Evolutionary conservation across 2,888 invertebrate species (phyloP).

Genomic region (Melanchra persicariae): DNA sequence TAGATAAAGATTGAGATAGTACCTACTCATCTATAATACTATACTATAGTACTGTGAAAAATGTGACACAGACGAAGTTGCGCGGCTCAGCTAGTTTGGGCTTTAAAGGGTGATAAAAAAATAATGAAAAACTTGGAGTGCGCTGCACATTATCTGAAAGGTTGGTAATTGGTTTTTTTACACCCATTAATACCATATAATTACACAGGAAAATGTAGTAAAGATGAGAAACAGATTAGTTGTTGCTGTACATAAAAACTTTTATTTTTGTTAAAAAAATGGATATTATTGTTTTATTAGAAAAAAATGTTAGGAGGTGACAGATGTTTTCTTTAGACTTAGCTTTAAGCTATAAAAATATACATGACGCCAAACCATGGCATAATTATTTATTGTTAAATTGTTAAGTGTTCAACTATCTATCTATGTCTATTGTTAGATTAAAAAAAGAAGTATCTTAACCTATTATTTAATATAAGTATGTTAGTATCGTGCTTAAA

Average conservation of each 20-base stretch:
- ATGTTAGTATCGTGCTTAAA: slow-evolving; percentile 10
- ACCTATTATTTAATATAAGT: background rate
- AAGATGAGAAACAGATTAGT: slow-evolving; percentile 3
- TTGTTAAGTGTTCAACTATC: slow-evolving; percentile 27
- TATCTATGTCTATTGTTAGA: background rate
- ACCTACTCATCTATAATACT: too few relatives aligned
- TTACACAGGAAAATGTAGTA: background rate
- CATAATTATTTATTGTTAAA: slow-evolving; percentile 35
- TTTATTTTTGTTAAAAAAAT: slow-evolving; percentile 30
- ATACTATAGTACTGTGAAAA: too few relatives aligned
- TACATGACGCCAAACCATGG: slow-evolving; percentile 26
- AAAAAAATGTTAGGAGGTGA: slow-evolving; percentile 15
- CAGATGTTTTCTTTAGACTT: slow-evolving; percentile 30
- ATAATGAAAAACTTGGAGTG: too few relatives aligned
- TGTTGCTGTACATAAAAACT: slow-evolving; percentile 27
- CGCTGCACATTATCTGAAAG: background rate
- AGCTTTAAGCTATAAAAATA: slow-evolving; percentile 14
- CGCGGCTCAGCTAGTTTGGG: too few relatives aligned
- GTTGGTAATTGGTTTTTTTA: background rate
- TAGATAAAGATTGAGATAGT: slow-evolving; percentile 26
- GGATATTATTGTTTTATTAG: slow-evolving; percentile 11
- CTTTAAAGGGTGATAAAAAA: too few relatives aligned
- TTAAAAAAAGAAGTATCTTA: slow-evolving; percentile 5
- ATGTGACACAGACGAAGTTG: too few relatives aligned
- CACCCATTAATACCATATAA: background rate